These are phyloP conservation scores for Haemorhous mexicanus DNA, from an alignment of 2,113 vertebrate species.

Conservation along the genomic window DNA sequence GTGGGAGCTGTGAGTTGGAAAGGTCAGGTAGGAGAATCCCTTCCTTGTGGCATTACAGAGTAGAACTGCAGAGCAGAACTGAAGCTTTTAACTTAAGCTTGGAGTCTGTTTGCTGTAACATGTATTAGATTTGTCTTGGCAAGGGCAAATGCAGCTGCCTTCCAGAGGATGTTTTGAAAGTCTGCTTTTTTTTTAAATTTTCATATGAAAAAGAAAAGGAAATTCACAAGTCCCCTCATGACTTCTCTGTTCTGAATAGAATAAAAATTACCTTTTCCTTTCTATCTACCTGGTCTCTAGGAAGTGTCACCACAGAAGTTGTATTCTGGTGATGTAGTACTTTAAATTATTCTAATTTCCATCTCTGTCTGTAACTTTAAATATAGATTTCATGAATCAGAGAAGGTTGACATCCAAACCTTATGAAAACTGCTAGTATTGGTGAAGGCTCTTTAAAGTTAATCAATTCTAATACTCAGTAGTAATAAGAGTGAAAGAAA, in stretches of 20 bases:
- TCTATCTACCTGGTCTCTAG: not conserved
- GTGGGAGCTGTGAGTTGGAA: not conserved
- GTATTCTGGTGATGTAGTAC: not conserved
- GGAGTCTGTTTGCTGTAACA: not conserved
- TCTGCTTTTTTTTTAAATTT: not conserved
- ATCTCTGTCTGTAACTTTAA: not conserved
- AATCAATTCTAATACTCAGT: not conserved
- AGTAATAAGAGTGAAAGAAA: not conserved
- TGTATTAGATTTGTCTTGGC: not conserved
- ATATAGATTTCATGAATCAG: not conserved
- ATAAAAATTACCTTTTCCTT: not conserved
- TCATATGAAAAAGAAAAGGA: not conserved
- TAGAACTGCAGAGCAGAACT: not conserved
- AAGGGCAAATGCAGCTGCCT: not conserved
- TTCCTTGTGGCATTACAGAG: not conserved
- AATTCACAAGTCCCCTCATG: not conserved
- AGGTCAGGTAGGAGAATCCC: not conserved
- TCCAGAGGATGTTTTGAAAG: not conserved
- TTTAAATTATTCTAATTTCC: not conserved
- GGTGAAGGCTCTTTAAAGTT: not conserved
- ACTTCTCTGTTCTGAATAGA: not conserved
- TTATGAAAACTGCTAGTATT: not conserved
- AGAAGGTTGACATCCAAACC: not conserved
- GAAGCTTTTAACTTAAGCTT: not conserved
- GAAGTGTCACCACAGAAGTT: not conserved